Base-by-base conservation (phyloP, 2,797 vertebrate species). In the Lagocephalus sceleratus region DNA sequence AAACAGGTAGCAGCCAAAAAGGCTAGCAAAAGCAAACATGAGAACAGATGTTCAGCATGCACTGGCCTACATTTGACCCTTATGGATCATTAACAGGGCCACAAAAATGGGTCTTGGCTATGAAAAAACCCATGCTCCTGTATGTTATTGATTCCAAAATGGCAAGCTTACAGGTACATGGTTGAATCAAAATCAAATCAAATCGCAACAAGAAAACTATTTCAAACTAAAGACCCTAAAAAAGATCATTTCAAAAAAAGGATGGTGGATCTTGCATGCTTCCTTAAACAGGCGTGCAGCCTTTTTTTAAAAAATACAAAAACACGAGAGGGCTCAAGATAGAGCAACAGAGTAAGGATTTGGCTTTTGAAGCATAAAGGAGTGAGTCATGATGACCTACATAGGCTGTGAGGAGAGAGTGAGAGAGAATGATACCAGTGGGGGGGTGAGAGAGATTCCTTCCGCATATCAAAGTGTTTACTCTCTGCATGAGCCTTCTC, bases 371-470 rank as follows among this genome's bases (percentile, higher is more conserved):
- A 89, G 83, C 79, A 84, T 89, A 88, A 85, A 89, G 76, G 73
- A 86, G 85, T 89, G 86, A 90, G 89, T 90, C 88, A 90, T 86
- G 81, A 76, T 90, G 90, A 91, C 91, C 90, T 91, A 92, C 87
- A 92, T 90, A 91, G 85, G 84, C 85, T 81, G 76, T 54, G 70
- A 68, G 73, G 68, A 71, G 76, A 67, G 63, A 73, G 57, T 65
- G 57, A 66, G 71, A 62, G 25, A 55, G 57, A 55, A 51, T 62
- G 68, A 48, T 29, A 17, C 22, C 46, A 26, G 68, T 47, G 68
- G 66, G 69, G 68, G 61, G 66, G 71, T 53, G 74, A 61, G 70
- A 86, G 80, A 84, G 81, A 86, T 83, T 81, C 82, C 84, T 87
- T 86, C 85, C 77, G 86, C 88, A 91, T 90, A 88, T 87, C 87